These are phyloP conservation scores for Xanthia togata DNA, from an alignment of 2,888 invertebrate genomes.

Conservation along the genomic window DNA sequence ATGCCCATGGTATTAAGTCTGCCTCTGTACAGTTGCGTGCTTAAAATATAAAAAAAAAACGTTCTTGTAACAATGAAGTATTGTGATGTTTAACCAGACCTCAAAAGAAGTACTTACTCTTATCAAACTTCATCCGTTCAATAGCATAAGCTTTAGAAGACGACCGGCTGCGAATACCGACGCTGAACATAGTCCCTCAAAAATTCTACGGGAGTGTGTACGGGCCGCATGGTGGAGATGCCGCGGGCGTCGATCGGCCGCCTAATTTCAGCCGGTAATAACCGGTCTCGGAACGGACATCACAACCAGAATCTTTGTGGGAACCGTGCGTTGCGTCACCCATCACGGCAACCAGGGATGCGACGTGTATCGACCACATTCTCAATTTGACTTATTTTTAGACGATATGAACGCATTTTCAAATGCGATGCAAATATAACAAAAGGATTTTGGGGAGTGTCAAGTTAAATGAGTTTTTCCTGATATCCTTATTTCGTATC, in stretches of 20 bases:
- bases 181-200: neutral
- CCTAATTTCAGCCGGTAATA: slow-evolving; percentile 86
- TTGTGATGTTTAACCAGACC: neutral
- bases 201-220: slow-evolving; percentile 37
- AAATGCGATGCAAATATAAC: too few species aligned
- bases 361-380: slow-evolving; percentile 14
- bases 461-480: neutral
- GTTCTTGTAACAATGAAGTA: neutral
- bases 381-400: slow-evolving; percentile 1
- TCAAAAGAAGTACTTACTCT: neutral
- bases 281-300: slow-evolving; percentile 78
- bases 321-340: slow-evolving; percentile 78
- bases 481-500: neutral
- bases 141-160: neutral
- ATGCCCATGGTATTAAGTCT: too few species aligned
- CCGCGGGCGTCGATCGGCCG: slow-evolving; percentile 78
- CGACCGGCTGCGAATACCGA: neutral
- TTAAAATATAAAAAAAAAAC: too few species aligned
- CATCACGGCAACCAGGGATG: slow-evolving; percentile 72
- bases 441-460: neutral
- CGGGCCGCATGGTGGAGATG: slow-evolving; percentile 41
- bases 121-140: neutral
- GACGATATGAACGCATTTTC: neutral
- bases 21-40: too few species aligned
- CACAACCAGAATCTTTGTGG: slow-evolving; percentile 87